Evolutionary conservation across 2,113 vertebrate species (phyloP).

Genomic region (Psammodynastes pulverulentus): DNA sequence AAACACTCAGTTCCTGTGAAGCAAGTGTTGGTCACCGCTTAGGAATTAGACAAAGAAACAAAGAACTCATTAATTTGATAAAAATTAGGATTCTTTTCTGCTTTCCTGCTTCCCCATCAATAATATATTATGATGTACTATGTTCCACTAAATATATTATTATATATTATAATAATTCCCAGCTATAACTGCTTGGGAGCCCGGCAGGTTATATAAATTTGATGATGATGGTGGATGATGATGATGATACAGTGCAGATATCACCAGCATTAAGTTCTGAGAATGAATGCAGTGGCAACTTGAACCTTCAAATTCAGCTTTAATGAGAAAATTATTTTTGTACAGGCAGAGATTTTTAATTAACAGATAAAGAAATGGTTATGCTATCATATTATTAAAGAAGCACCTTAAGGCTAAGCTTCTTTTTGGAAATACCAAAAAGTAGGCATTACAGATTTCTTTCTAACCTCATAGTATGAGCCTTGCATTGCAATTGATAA

Average conservation of each 20-base stretch:
- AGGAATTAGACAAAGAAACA: not conserved
- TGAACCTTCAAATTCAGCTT: not conserved
- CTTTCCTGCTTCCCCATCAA: not conserved
- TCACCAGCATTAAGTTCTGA: not conserved
- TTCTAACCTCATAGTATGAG: not conserved
- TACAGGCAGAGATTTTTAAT: not conserved
- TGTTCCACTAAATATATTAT: not conserved
- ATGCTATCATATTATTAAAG: not conserved
- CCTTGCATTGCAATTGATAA: not conserved
- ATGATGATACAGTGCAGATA: not conserved
- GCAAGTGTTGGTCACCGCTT: conserved; percentile 13
- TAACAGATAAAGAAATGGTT: not conserved
- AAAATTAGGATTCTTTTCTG: not conserved
- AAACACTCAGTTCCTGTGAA: conserved; percentile 41
- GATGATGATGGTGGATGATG: not conserved
- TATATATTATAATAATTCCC: not conserved
- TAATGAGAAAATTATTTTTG: not conserved
- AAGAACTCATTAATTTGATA: not conserved
- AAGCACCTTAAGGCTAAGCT: not conserved
- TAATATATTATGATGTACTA: not conserved
- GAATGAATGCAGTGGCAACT: not conserved
- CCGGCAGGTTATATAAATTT: not conserved
- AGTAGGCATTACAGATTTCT: not conserved
- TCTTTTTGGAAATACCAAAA: not conserved
- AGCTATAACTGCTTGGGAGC: not conserved